Evolutionary conservation across 2,797 vertebrate genomes (phyloP).

Genomic region (Epinephelus awoara): DNA sequence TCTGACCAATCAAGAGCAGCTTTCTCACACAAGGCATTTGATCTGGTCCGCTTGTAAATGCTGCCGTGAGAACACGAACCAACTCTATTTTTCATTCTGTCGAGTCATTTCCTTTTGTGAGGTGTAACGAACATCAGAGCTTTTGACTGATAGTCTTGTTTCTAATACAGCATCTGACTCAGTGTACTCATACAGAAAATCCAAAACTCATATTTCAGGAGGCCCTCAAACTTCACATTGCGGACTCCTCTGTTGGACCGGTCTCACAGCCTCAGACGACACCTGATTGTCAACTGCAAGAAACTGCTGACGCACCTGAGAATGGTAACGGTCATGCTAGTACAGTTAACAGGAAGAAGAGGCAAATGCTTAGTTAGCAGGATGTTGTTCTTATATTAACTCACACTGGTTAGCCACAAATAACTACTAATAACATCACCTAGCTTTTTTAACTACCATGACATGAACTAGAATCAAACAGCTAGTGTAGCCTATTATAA

Average conservation of each 20-base stretch:
- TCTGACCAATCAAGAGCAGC: too few species aligned
- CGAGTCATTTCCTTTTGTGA: neutral
- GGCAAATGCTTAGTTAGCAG: neutral
- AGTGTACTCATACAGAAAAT: neutral
- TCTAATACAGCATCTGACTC: neutral
- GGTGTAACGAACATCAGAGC: neutral
- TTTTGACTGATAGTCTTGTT: neutral
- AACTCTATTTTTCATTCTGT: neutral
- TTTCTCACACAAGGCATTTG: too few species aligned
- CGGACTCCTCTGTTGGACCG: conserved; percentile 61
- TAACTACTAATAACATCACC: too few species aligned
- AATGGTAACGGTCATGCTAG: conserved; percentile 34
- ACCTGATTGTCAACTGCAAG: conserved; percentile 19
- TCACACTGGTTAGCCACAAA: too few species aligned
- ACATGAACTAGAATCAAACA: neutral
- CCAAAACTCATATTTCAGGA: conserved; percentile 76
- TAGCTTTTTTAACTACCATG: neutral
- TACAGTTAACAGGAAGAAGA: neutral
- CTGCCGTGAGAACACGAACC: too few species aligned
- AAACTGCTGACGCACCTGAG: conserved; percentile 9
- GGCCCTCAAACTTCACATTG: conserved; percentile 83
- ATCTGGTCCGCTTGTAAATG: too few species aligned
- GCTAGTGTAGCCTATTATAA: too few species aligned
- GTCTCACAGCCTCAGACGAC: conserved; percentile 27
- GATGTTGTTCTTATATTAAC: neutral